phyloP scores from a whole-genome alignment of 2,888 invertebrate genomes.

The Pharmacophagus antenor region DNA sequence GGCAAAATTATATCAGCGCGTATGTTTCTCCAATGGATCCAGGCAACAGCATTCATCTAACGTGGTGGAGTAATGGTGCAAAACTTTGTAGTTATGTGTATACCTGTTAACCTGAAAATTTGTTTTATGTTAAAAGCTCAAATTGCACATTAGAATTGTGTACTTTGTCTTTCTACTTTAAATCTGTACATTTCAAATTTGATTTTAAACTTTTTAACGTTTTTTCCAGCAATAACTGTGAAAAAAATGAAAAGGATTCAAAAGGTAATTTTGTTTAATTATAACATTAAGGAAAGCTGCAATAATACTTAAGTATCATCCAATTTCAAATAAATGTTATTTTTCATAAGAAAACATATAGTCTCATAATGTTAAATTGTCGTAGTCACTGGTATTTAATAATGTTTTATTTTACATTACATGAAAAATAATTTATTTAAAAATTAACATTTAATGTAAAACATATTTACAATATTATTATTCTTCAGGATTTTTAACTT shows the following conservation, averaged over 20 bases:
- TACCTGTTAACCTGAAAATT: conserved; percentile 21
- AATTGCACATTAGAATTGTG: conserved; percentile 19
- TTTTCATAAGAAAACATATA: too few species aligned
- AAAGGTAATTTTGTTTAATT: conserved; percentile 53
- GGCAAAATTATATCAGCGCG: conserved; percentile 30
- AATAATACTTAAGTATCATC: background rate
- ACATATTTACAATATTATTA: too few species aligned
- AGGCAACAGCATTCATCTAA: conserved; percentile 2
- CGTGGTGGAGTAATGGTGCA: conserved; percentile 67
- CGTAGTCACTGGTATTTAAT: too few species aligned
- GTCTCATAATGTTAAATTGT: too few species aligned
- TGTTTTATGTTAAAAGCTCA: conserved; percentile 26
- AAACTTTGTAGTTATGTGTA: conserved; percentile 76
- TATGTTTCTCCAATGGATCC: background rate
- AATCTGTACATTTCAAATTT: conserved; percentile 20
- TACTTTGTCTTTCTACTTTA: background rate
- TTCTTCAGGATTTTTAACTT: too few species aligned
- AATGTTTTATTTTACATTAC: too few species aligned
- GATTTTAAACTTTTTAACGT: conserved; percentile 37
- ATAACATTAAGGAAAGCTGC: background rate
- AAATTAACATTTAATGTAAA: too few species aligned
- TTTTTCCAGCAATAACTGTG: conserved; percentile 70
- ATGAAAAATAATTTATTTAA: too few species aligned
- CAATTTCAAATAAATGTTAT: background rate
- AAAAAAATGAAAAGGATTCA: conserved; percentile 61